Evolutionary conservation across 2,113 vertebrate species (phyloP).

Genomic region (Melanostigma gelatinosum): DNA sequence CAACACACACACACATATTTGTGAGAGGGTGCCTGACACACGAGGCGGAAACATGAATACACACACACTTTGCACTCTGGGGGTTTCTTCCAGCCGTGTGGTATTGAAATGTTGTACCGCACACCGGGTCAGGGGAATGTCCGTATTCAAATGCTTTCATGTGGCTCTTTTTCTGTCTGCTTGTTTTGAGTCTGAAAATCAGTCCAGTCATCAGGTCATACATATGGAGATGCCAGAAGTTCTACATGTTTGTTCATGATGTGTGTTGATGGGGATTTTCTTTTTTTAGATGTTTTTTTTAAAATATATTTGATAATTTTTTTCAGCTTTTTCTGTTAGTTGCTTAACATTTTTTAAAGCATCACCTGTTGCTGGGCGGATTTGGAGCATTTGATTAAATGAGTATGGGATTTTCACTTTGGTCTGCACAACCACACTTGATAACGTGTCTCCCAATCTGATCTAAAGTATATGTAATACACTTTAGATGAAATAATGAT

Average conservation of each 20-base stretch:
- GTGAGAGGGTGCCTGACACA: constrained; percentile 14
- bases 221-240: not conserved
- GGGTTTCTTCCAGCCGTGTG: constrained; percentile 29
- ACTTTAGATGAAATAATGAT: constrained; percentile 1
- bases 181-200: not conserved
- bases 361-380: constrained; percentile 3
- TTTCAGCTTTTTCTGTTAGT: not conserved
- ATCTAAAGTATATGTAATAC: constrained; percentile 1
- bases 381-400: not conserved
- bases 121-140: not conserved
- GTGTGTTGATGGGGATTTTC: not conserved
- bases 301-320: not conserved
- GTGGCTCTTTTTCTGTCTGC: not conserved
- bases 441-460: not conserved
- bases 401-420: not conserved
- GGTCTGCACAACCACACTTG: not conserved
- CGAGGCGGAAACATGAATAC: constrained; percentile 20
- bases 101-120: constrained; percentile 8
- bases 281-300: not conserved
- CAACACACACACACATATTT: constrained; percentile 29
- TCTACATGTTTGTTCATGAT: not conserved
- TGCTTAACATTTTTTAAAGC: not conserved
- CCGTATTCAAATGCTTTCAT: constrained; percentile 23
- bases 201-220: not conserved
- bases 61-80: constrained; percentile 7